Percentiles rank a stretch among this genome's conserved stretches.
Conservation (phyloP, 2,888 invertebrate species). For the Scaeva pyrastri region DNA sequence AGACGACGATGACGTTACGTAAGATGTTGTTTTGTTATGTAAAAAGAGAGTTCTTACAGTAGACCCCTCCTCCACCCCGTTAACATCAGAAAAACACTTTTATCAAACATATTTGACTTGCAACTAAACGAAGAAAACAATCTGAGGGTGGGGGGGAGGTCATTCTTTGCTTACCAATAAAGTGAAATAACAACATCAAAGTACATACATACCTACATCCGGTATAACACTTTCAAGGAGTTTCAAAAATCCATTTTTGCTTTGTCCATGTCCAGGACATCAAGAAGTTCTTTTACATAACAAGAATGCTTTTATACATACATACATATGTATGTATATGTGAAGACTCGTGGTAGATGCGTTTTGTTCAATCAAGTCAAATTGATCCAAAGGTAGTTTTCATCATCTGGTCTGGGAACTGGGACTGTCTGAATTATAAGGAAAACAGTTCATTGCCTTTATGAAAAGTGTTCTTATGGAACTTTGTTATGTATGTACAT, state of each 20-base stretch:
- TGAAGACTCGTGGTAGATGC: no score
- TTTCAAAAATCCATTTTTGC: conserved; percentile 5
- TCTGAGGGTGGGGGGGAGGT: no score
- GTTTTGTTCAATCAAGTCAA: conserved; percentile 7
- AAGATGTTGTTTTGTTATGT: conserved; percentile 1
- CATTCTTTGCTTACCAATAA: conserved; percentile 7
- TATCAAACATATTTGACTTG: conserved; percentile 18
- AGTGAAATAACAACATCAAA: conserved; percentile 1
- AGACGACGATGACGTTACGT: conserved; percentile 7
- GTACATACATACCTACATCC: not conserved
- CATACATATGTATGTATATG: no score
- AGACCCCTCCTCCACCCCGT: not conserved
- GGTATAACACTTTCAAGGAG: not conserved
- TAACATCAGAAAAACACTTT: conserved; percentile 15
- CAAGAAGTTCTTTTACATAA: not conserved
- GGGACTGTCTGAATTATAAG: no score
- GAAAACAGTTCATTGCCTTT: no score
- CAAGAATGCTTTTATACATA: not conserved
- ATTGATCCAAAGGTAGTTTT: not conserved
- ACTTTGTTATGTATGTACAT: no score
- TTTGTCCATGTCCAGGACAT: conserved; percentile 12
- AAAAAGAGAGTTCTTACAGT: conserved; percentile 1
- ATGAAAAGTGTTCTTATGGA: no score
- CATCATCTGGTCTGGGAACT: no score
- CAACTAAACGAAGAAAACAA: conserved; percentile 22